Base-by-base conservation (phyloP, 2,888 invertebrate genomes). In the Archips xylosteana region DNA sequence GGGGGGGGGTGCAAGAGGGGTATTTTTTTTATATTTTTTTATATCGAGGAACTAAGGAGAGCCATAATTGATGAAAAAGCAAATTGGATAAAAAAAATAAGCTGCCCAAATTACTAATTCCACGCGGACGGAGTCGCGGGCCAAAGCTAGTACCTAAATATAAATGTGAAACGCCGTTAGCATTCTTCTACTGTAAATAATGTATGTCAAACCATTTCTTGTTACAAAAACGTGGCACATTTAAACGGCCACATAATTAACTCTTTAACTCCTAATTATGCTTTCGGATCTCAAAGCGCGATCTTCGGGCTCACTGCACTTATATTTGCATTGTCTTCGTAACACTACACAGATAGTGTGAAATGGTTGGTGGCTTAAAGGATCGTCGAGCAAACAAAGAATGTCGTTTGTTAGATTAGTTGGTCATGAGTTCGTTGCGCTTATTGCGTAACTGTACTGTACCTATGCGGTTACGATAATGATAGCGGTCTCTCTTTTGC, bases 271-370 rank as follows among this genome's bases (percentile, higher is more conserved):
- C 32, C 45, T 57, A 45, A 45, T 63, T 63, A 70, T 49, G 51
- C 63, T 63, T 60, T 49, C 15, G 39, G 15, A 57, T 34, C 39
- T 34, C 59, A 49, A 65, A 49, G 51, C 47, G 34, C n/a, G 34
- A 63, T 63, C 64, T 64, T 49, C 51, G 10, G 71, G 60, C 60
- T 65, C 60, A 39, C 65, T 60, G 71, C 60, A 60, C 65, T 71
- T 65, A 71, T 66, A 71, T 71, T 66, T 39, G 65, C 71, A 60
- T 65, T 65, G 65, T 60, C 57, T 42, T 45, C 59, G 71, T 65
- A 71, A 60, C 60, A 39, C 36, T 64, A 39, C 39, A 47, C 71
- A 49, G 23, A 23, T 51, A 71, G 65, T 51, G 60, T 36, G 45
- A 45, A 36, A 57, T 45, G 32, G 62, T 47, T 36, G 23, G 45